phyloP scores from a whole-genome alignment of 2,113 vertebrate species.

The Plestiodon gilberti region DNA sequence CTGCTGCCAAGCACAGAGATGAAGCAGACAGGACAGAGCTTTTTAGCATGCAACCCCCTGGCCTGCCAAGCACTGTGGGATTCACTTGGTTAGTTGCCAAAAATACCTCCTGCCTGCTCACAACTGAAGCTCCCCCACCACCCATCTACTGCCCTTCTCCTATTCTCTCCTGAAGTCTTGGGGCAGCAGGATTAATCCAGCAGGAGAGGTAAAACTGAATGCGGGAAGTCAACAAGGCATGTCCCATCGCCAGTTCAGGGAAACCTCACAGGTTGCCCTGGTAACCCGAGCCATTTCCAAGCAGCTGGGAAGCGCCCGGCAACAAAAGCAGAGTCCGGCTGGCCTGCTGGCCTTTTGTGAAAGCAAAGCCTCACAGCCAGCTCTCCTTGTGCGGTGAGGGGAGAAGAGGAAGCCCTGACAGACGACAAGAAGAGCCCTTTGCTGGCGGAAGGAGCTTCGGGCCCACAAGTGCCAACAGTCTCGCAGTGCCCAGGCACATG shows the following conservation, averaged over 20 bases:
- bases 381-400: constrained; percentile 56
- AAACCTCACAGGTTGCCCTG: background rate
- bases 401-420: constrained; percentile 40
- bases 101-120: background rate
- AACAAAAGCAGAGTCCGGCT: constrained; percentile 25
- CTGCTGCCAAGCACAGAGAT: constrained; percentile 44
- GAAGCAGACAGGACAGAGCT: background rate
- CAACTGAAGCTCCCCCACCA: background rate
- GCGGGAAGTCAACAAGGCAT: background rate
- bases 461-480: constrained; percentile 26
- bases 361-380: constrained; percentile 26
- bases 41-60: background rate
- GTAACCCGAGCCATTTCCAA: background rate
- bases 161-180: background rate
- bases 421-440: constrained; percentile 48
- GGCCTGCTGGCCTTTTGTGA: constrained; percentile 42
- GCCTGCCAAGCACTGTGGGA: constrained; percentile 50
- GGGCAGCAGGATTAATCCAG: background rate
- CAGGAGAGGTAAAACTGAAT: background rate
- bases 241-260: background rate
- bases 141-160: background rate
- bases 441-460: background rate
- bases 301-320: constrained; percentile 17
- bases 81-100: background rate
- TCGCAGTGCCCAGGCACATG: constrained; percentile 35